Evolutionary conservation across 2,888 invertebrate genomes (phyloP), one percentile per base, ranked within the genome.

Genomic region (Hirtodrosophila duncani): DNA sequence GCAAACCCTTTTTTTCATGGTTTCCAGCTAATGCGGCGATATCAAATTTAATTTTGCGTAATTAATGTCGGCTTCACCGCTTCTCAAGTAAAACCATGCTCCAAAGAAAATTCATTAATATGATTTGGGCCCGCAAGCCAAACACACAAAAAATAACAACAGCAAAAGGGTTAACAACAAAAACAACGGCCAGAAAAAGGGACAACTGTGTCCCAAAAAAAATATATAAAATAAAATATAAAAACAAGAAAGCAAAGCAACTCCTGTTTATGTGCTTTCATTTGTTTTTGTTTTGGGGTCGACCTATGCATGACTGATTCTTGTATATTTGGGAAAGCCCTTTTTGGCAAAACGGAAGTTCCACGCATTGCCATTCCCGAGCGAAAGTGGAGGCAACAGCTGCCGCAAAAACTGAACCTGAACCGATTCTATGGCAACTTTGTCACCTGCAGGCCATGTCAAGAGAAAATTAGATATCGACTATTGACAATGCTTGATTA

Each of bases 31-130:
- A 81, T 70, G 75, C 75, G 75, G 75, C 67, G 59, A 75, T 67
- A 78, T 75, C 55, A 70, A 79, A 75, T 75, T 75, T 81, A 75
- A 75, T 75, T 75, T 81, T 65, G 67, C 79, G 75, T 75, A 75
- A 75, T 79, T 75, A 81, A 75, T 81, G 79, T 63, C 45, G 34
- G 49, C 41, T 24, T 41, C 36, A 36, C 53, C 16, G 31, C 39
- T 20, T 23, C 24, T 8, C 14, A 24, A 57, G 20, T 61, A 61
- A 51, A 59, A 55, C 51, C 60, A 59, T 64, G 67, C 39, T 52
- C 53, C 52, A 52, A 72, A 60, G 77, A 67, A 81, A 60, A 71
- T 62, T 66, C 66, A 67, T 66, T 69, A 79, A 75, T 63, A 63
- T 79, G 77, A 70, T 79, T 81, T 78, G 46, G 75, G 52, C 59